Evolutionary conservation across 2,797 vertebrate species (phyloP), one percentile per base, ranked within the genome.

Genomic region (Helarctos malayanus): DNA sequence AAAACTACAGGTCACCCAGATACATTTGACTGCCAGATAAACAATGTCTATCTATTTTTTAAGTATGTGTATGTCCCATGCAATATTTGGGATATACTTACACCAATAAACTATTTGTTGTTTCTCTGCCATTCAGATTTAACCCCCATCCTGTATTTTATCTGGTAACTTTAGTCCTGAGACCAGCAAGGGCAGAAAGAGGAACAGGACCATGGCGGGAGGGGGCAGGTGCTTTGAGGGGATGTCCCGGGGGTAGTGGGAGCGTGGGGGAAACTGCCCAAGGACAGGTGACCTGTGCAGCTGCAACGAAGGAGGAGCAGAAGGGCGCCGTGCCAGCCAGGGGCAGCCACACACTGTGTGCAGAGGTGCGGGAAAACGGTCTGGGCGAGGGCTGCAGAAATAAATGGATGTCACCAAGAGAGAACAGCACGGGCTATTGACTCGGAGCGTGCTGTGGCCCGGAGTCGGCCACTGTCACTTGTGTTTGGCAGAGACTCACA

Each of bases 221-320:
- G 23, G 32, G 54, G 25, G 23, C 4, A 16, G 45, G 68, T 7
- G 8, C 32, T 83, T 21, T 49, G 32, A 73, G 65, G 2, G 29
- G 29, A 47, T 0, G 3, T 29, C 32, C 32, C 14, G 23, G 49
- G 29, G 15, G 2, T 27, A 0, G 25, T 10, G 2, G 14, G 38
- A 14, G 11, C 1, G 2, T 57, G 65, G 63, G 89, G 63, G 16
- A 59, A 7, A 47, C 16, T 5, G 16, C 32, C 65, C 21, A 19
- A 56, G n/a, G 25, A 69, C 27, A 27, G 21, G 78, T 10, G 63
- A 56, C 27, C 76, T 19, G 21, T 19, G 14, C 35, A 56, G 19
- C 0, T 32, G 76, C 49, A 32, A 18, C 23, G 15, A 11, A 19
- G 47, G 45, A 52, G 14, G 32, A 18, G 15, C 35, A 13, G 47